Percentiles rank a stretch among this genome's conserved stretches.
Conservation (phyloP, 2,113 vertebrate species). For the Sula dactylatra region DNA sequence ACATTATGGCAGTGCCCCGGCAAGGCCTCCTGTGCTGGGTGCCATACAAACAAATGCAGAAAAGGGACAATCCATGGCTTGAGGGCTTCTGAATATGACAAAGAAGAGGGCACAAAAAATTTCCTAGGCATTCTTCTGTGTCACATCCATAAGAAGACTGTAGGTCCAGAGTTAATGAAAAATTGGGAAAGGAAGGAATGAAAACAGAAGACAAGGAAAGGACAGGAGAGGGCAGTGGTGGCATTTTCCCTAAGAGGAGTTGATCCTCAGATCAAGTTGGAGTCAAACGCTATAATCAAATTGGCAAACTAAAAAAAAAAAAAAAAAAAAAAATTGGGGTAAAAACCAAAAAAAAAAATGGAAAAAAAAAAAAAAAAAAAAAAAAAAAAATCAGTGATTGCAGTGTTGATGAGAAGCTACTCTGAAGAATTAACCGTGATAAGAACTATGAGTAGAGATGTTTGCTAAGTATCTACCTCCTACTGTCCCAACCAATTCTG, state of each 20-base stretch:
- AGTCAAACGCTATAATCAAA: not conserved
- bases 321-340: no score
- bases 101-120: not conserved
- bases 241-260: conserved; percentile 19
- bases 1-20: not conserved
- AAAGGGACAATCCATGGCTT: not conserved
- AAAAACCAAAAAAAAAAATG: no score
- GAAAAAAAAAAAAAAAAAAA: not conserved
- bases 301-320: not conserved
- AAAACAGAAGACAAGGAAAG: not conserved
- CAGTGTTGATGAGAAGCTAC: not conserved
- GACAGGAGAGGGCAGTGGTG: conserved; percentile 67
- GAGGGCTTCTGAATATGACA: not conserved
- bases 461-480: not conserved
- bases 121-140: not conserved
- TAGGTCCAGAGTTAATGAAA: not conserved
- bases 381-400: not conserved
- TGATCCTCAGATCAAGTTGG: not conserved
- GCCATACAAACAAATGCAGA: not conserved
- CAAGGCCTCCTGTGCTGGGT: not conserved
- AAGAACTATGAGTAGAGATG: not conserved
- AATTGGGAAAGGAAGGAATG: not conserved
- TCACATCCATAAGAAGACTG: not conserved
- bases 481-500: not conserved
- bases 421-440: not conserved